Conservation (phyloP, 2,888 invertebrate species). For the Acrobasis repandana region DNA sequence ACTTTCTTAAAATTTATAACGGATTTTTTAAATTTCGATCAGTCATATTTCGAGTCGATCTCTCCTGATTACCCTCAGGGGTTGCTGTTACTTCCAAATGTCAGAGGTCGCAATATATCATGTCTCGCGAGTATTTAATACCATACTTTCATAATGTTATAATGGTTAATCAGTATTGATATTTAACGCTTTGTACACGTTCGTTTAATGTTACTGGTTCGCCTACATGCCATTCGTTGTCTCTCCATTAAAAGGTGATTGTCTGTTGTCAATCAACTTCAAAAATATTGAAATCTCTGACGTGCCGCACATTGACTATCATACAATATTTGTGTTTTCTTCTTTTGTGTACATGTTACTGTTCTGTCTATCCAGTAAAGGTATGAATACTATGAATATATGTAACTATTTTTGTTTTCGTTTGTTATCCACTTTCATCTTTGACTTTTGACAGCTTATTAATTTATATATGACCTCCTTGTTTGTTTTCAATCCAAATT, state of each 20-base stretch:
- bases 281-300: constrained; percentile 46
- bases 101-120: constrained; percentile 18
- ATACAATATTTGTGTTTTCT: constrained; percentile 46
- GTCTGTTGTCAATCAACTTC: constrained; percentile 53
- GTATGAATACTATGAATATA: too few relatives aligned
- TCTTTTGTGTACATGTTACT: background rate
- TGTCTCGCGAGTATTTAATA: constrained; percentile 9
- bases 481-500: constrained; percentile 6
- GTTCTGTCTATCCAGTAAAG: too few relatives aligned
- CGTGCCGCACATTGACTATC: constrained; percentile 47
- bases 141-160: constrained; percentile 13
- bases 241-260: constrained; percentile 51
- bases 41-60: constrained; percentile 3
- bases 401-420: constrained; percentile 23
- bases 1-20: constrained; percentile 33
- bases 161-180: constrained; percentile 19
- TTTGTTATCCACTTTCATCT: constrained; percentile 43
- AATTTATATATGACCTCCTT: constrained; percentile 35
- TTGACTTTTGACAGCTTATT: constrained; percentile 43
- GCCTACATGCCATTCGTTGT: constrained; percentile 52
- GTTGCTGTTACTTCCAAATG: constrained; percentile 10
- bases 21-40: constrained; percentile 16
- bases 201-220: constrained; percentile 38
- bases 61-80: constrained; percentile 5
- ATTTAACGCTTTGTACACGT: constrained; percentile 18